phyloP scores from a whole-genome alignment of 2,888 invertebrate genomes.

The Chaitophorus viminalis region DNA sequence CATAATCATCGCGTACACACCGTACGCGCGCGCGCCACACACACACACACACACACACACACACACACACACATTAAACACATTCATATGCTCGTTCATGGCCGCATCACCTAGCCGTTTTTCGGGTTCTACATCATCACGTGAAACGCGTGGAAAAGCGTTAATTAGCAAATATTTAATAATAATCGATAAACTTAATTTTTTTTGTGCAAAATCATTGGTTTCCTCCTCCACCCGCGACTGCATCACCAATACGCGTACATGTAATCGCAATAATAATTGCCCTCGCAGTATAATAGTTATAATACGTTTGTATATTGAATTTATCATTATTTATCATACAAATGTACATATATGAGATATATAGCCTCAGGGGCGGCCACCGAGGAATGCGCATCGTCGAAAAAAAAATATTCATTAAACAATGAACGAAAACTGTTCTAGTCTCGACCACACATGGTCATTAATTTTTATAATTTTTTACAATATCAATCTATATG shows the following conservation, averaged over 20 bases:
- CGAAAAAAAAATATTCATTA: neutral
- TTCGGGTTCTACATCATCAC: neutral
- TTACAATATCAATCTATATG: neutral
- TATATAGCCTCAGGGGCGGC: neutral
- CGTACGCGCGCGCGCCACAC: neutral
- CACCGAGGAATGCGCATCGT: slow-evolving; percentile 18
- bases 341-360: neutral
- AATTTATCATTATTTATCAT: neutral
- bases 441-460: slow-evolving; percentile 41
- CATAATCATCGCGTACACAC: neutral
- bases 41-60: neutral
- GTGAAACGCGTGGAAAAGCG: neutral
- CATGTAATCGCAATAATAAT: neutral
- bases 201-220: neutral
- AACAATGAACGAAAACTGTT: slow-evolving; percentile 42
- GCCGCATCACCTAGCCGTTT: neutral
- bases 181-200: neutral
- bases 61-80: neutral
- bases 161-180: slow-evolving; percentile 29
- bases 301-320: neutral
- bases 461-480: slow-evolving; percentile 1
- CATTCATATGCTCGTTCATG: neutral
- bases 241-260: neutral
- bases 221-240: neutral
- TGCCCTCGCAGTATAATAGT: neutral